Evolutionary conservation across 1,140 invertebrate genomes (phyloP).

Genomic region (Tetranychus cinnabarinus): DNA sequence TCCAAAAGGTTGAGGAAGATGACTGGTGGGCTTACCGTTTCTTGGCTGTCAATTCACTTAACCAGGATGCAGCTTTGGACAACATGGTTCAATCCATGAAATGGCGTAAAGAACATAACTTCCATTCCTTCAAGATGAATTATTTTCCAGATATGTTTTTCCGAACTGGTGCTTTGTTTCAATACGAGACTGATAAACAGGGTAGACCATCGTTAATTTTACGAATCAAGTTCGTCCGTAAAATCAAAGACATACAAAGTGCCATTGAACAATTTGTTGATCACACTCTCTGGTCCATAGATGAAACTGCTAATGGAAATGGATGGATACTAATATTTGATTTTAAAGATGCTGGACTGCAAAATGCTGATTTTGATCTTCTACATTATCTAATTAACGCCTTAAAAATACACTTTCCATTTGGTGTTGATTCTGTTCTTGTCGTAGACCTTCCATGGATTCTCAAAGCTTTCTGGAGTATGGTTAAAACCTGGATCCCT

Average conservation of each 20-base stretch:
- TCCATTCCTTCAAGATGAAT: background rate
- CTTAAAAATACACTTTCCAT: constrained; percentile 10
- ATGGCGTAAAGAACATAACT: constrained; percentile 2
- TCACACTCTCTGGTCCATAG: background rate
- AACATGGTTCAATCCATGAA: constrained; percentile 5
- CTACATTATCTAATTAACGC: constrained; percentile 7
- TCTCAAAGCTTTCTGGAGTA: background rate
- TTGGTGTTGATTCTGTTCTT: constrained; percentile 5
- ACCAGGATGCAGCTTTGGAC: constrained; percentile 2
- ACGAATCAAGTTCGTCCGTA: constrained; percentile 5
- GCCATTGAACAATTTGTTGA: background rate
- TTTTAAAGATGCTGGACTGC: constrained; percentile 2
- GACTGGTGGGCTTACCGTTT: constrained; percentile 10
- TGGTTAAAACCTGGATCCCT: constrained; percentile 1
- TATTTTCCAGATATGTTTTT: constrained; percentile 4
- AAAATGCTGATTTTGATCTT: constrained; percentile 9
- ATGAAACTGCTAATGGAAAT: constrained; percentile 3
- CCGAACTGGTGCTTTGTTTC: background rate
- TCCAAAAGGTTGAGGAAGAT: constrained; percentile 7
- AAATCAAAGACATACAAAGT: constrained; percentile 3
- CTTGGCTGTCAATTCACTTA: constrained; percentile 1
- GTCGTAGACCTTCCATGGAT: constrained; percentile 5
- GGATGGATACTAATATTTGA: constrained; percentile 8
- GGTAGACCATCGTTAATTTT: constrained; percentile 1
- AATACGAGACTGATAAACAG: background rate